Conservation (phyloP, 1,140 invertebrate genomes). For the Orussus abietinus region DNA sequence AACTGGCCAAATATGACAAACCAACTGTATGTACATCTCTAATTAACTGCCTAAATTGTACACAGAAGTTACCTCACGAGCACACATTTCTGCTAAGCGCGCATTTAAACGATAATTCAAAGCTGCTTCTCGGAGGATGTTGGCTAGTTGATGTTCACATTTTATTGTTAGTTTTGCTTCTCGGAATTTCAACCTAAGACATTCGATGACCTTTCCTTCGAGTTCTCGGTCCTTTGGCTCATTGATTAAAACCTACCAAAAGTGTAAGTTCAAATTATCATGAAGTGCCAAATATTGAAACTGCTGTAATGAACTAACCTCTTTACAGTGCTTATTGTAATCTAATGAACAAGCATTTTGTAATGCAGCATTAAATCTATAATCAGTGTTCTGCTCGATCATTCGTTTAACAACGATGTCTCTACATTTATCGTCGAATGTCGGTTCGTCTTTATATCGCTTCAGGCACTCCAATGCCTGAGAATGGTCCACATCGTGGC, state of each 20-base stretch:
- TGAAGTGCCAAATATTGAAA: slow-evolving; percentile 22
- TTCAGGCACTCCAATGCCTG: slow-evolving; percentile 72
- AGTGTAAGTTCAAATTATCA: slow-evolving; percentile 16
- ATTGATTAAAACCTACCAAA: slow-evolving; percentile 34
- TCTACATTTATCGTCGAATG: slow-evolving; percentile 84
- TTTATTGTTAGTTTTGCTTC: slow-evolving; percentile 66
- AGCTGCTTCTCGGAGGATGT: slow-evolving; percentile 80
- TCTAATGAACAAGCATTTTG: slow-evolving; percentile 74
- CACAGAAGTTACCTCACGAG: slow-evolving; percentile 54
- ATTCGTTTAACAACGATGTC: slow-evolving; percentile 82
- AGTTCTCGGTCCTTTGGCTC: slow-evolving; percentile 49
- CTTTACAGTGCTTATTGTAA: slow-evolving; percentile 64
- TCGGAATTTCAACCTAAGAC: slow-evolving; percentile 73
- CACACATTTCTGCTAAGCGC: slow-evolving; percentile 72
- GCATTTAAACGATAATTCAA: slow-evolving; percentile 85
- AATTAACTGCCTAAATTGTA: no score
- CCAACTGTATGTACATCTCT: no score
- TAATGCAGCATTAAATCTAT: slow-evolving; percentile 84
- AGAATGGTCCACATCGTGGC: slow-evolving; percentile 64
- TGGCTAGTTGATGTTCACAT: slow-evolving; percentile 79
- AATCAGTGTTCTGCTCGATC: slow-evolving; percentile 90
- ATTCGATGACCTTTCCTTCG: slow-evolving; percentile 60
- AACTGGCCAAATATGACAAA: no score
- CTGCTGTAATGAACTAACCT: slow-evolving; percentile 47
- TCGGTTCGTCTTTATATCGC: slow-evolving; percentile 72